Evolutionary conservation across 2,888 invertebrate genomes (phyloP), one percentile per base, ranked within the genome.

Genomic region (Dolichomitus sp.): DNA sequence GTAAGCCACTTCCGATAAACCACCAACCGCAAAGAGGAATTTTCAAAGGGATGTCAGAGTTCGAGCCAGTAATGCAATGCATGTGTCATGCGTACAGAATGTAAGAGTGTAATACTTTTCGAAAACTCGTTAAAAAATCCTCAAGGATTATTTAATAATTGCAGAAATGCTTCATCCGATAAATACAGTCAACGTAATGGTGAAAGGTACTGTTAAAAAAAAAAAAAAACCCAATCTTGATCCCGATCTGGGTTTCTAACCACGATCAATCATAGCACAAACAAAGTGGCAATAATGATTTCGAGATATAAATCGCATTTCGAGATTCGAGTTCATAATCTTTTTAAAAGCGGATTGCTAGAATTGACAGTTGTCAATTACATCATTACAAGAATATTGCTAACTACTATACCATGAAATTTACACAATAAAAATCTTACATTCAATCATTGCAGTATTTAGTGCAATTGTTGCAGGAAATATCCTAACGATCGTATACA

Each of bases 51-150:
- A 11, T n/a, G 37, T 48, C 61, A 37, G 69, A 85, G 68, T 82
- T 70, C 40, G 80, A 81, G 19, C 76, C 86, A n/a, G 69, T 74
- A 3, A 68, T 63, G 14, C 78, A 84, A 33, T 90, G 89, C 23
- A 63, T 86, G 27, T 90, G 89, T 52, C 87, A 82, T 50, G 85
- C 84, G 54, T 88, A 86, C 57, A 85, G 80, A 82, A 85, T 86
- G 91, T 90, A 87, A 87, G 82, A 19, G 30, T 57, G 2, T 72
- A n/a, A n/a, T n/a, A 37, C 14, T 11, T 4, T 27, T 57, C 37
- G 37, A n/a, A 7, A 59, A 61, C 6, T 14, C 23, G n/a, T 4
- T n/a, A 14, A 19, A 17, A 0, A 23, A 61, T 23, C 50, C n/a
- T 30, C 50, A 11, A 33, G 45, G 9, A 30, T 40, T n/a, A 17